phyloP scores from a whole-genome alignment of 1,140 invertebrate species.

The Trypoxylus dichotomus region DNA sequence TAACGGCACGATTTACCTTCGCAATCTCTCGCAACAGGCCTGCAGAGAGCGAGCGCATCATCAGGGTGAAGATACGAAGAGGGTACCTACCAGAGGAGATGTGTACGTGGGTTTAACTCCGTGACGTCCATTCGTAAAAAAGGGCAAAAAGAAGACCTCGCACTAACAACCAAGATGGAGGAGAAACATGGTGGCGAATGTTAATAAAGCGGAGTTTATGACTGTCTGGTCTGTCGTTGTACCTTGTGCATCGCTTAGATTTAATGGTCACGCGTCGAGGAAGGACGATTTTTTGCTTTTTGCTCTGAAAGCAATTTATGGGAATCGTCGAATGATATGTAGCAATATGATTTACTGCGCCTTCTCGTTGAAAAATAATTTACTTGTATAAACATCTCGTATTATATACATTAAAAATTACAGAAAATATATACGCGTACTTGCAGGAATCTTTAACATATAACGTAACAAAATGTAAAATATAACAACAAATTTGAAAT shows the following conservation, averaged over 20 bases:
- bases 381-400: no score
- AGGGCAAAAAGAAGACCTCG: background rate
- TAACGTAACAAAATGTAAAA: no score
- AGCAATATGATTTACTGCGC: background rate
- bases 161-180: conserved; percentile 9
- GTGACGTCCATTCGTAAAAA: background rate
- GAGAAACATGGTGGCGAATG: conserved; percentile 8
- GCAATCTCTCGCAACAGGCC: background rate
- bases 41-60: background rate
- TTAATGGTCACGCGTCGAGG: conserved; percentile 1
- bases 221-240: background rate
- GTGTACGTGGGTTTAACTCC: background rate
- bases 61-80: background rate
- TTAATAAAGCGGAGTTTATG: conserved; percentile 14
- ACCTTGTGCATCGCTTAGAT: background rate
- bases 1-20: background rate
- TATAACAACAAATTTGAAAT: no score
- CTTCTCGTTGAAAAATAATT: no score
- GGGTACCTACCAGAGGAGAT: background rate
- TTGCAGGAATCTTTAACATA: no score
- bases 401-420: no score
- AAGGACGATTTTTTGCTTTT: background rate
- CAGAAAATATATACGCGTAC: no score
- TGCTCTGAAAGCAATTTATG: background rate
- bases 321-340: background rate